Conservation (phyloP, 1,140 invertebrate species). For the Microplitis demolitor region DNA sequence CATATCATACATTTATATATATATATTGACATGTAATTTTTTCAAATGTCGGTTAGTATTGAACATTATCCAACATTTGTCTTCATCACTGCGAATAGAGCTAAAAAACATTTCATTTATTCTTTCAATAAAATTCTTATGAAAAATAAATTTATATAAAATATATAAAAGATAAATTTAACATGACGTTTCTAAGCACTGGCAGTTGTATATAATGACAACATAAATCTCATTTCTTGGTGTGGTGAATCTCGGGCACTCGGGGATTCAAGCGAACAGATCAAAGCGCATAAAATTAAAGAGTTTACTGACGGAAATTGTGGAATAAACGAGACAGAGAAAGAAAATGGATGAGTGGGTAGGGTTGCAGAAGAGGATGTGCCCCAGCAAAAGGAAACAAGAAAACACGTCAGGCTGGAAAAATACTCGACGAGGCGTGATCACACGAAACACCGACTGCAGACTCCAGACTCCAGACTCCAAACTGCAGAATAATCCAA, state of each 20-base stretch:
- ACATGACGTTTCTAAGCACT: too few relatives aligned
- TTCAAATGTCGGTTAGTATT: too few relatives aligned
- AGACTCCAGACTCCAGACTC: too few relatives aligned
- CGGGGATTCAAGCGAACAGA: neutral
- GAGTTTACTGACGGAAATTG: conserved; percentile 14
- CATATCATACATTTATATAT: neutral
- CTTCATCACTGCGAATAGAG: too few relatives aligned
- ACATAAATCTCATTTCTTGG: neutral
- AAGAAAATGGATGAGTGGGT: neutral
- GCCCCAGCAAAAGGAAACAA: neutral
- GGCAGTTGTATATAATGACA: neutral
- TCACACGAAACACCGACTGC: too few relatives aligned
- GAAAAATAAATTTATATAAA: neutral
- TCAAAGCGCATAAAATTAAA: conserved; percentile 12
- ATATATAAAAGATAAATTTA: too few relatives aligned
- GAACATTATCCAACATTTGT: too few relatives aligned
- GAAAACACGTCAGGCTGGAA: too few relatives aligned
- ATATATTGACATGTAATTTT: too few relatives aligned
- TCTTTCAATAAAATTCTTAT: neutral
- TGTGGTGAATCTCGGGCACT: neutral
- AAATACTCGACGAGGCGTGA: too few relatives aligned
- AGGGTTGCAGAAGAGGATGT: neutral
- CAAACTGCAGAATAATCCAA: too few relatives aligned
- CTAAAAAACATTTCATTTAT: too few relatives aligned
- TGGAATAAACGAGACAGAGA: neutral